Base-by-base conservation (phyloP, 2,888 invertebrate genomes). In the Norana najaformis region DNA sequence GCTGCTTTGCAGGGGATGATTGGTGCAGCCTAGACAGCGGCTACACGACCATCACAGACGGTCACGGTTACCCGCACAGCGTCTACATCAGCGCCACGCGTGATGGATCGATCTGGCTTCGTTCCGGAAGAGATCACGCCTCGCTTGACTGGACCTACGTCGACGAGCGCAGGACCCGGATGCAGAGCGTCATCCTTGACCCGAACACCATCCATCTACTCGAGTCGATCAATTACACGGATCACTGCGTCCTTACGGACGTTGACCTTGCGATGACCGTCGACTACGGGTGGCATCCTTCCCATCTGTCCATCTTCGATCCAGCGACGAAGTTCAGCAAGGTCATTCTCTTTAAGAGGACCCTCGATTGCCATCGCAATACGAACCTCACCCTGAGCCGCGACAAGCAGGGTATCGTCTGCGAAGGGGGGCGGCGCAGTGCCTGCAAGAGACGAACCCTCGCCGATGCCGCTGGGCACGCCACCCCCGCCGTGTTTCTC, bases 11-110 rank as follows among this genome's bases (percentile, higher is more conserved):
- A 90, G 90, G 89, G 20, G 89, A 83, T 38, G 88, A 91, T 90
- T 92, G 92, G 92, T 92, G 92, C 88, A 90, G 91, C 89, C 88
- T 91, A 47, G 92, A 92, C 90, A 92, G 91, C 16, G 92, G 92
- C n/a, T 90, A 92, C 89, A 91, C 91, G 39, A 91, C 92, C 38
- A 91, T 92, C 90, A 89, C 88, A 16, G 92, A 92, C 91, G 90
- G 91, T 4, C 89, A 90, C 37, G 91, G 91, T 35, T 41, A 83
- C 37, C 91, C 91, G 20, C 92, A 91, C 91, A 85, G 90, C 69
- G 91, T 92, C 90, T 92, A 91, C 92, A 91, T 92, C 90, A 91
- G 91, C 88, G 89, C 90, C 38, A 92, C 90, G n/a, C 82, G 92
- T 20, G 92, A 92, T 88, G 92, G 92, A 16, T 90, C 91, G 37